A percentile compares a stretch with the other conserved stretches of the same genome.
Conservation (phyloP, 2,888 invertebrate species). For the Prosapia bicincta region DNA sequence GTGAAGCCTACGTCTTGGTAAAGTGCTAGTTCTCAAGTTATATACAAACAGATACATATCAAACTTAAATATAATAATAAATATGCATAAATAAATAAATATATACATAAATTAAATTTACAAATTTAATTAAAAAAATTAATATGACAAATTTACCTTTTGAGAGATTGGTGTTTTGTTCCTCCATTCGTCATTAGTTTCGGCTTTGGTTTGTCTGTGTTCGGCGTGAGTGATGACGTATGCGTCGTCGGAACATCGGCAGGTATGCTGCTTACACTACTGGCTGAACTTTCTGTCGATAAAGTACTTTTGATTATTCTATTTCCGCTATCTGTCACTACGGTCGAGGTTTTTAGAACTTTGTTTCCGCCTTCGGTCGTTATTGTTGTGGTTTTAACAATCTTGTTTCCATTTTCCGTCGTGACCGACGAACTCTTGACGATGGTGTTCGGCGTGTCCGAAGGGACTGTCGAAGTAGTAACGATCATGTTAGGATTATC, state of each 20-base stretch:
- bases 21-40: too few relatives aligned
- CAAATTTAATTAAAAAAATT: not conserved
- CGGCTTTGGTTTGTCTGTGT: conserved; percentile 60
- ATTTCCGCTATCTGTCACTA: not conserved
- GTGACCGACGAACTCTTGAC: not conserved
- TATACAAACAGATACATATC: not conserved
- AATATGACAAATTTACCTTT: conserved; percentile 69
- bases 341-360: not conserved
- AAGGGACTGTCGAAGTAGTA: conserved; percentile 32
- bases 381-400: conserved; percentile 7
- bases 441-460: conserved; percentile 9
- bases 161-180: conserved; percentile 66
- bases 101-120: too few relatives aligned
- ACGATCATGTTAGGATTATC: conserved; percentile 47
- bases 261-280: conserved; percentile 59
- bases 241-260: conserved; percentile 52
- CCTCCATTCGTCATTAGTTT: conserved; percentile 66
- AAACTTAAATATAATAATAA: not conserved
- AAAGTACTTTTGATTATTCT: conserved; percentile 38
- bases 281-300: conserved; percentile 65
- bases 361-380: conserved; percentile 7
- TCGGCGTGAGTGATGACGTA: conserved; percentile 46
- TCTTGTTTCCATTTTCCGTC: not conserved
- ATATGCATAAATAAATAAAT: too few relatives aligned
- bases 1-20: too few relatives aligned